These are phyloP conservation scores for Leucophenga varia DNA, from an alignment of 1,140 invertebrate species.

Conservation along the genomic window DNA sequence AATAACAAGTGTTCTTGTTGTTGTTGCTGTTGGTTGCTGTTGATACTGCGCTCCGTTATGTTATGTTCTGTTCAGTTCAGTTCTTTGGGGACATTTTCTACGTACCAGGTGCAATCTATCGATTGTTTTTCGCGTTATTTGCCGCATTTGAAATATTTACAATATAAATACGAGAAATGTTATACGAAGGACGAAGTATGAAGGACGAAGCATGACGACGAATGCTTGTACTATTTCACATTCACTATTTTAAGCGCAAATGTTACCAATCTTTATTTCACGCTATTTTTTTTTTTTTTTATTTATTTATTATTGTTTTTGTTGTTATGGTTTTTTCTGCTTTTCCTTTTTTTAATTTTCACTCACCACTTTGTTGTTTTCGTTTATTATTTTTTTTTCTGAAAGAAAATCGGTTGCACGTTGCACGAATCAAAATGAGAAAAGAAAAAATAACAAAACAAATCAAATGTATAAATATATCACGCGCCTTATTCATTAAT, in stretches of 20 bases:
- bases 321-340: constrained; percentile 15
- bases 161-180: no score
- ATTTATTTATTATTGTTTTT: constrained; percentile 18
- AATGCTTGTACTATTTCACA: no score
- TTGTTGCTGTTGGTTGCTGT: constrained; percentile 32
- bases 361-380: constrained; percentile 3
- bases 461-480: constrained; percentile 11
- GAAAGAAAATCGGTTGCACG: constrained; percentile 41
- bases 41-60: no score
- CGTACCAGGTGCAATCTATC: constrained; percentile 52
- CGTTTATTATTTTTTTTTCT: constrained; percentile 39
- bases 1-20: constrained; percentile 16
- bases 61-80: constrained; percentile 23
- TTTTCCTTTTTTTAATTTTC: no score
- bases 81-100: constrained; percentile 42
- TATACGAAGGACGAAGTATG: no score
- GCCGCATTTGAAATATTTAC: constrained; percentile 49
- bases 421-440: constrained; percentile 45
- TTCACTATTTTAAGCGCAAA: constrained; percentile 34
- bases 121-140: constrained; percentile 42
- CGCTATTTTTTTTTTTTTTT: constrained; percentile 22
- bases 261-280: constrained; percentile 22
- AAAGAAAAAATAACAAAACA: constrained; percentile 30
- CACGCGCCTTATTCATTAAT: constrained; percentile 28
- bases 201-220: no score